Base-by-base conservation (phyloP, 64 coral and sea anemone species). In the Cladopsammia gracilis region DNA sequence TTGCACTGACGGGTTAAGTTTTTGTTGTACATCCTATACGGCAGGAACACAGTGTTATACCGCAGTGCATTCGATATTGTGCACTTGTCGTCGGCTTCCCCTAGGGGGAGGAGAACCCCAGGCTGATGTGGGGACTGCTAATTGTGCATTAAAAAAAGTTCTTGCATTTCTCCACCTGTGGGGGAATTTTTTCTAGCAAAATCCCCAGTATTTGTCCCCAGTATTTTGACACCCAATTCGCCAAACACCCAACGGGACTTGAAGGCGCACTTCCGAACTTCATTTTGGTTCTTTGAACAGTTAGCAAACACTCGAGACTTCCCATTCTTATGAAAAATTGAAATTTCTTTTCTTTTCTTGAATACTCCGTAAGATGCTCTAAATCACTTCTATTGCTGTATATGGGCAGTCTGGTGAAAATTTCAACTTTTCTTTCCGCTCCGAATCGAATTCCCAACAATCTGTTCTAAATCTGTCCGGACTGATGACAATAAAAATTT, bases 271-370 rank as follows among this genome's bases (percentile, higher is more conserved):
- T 64, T 64, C 61, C 14, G 61, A 19, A 64, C 61, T 64, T 64
- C 61, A 64, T 2, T 64, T 64, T 64, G 61, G 61, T 64, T 64
- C 61, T 64, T 64, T 64, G 61, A 64, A 64, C 61, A 64, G 15
- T 64, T 64, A 9, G 61, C 61, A 64, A 64, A 64, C 61, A 64
- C 61, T 64, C 61, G 61, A 64, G 61, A 64, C 61, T 64, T 64
- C 20, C 14, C 61, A 64, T 64, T 64, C 61, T 64, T 18, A 64
- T 64, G 61, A 64, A 64, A 64, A 64, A n/a, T n/a, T 64, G 61
- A 4, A 64, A 12, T 64, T 64, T 12, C 14, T 4, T 64, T 10
- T 69, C 6, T 69, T 69, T 69, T 10, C 20, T 69, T 22, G 23
- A 22, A 9, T 69, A 69, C 25, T 4, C 66, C 20, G 24, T 25